Base-by-base conservation (phyloP, 2,888 invertebrate species). In the Melipona bicolor region DNA sequence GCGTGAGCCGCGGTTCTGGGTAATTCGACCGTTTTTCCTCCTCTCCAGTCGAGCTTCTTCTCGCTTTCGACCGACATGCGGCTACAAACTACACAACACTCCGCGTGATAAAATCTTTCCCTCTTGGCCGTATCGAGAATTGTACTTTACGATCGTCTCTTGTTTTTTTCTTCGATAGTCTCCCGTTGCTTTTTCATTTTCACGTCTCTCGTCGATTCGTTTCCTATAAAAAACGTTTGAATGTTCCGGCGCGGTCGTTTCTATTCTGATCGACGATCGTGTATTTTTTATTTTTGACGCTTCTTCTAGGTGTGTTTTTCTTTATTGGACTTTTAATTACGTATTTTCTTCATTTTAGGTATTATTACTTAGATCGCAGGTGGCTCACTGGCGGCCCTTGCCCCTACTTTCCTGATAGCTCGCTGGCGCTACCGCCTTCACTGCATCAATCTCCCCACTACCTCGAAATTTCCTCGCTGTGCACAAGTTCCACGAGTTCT, bases 11-110 rank as follows among this genome's bases (percentile, higher is more conserved):
- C 73, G 65, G 21, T 50, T 73, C 71, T 32, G 61, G 67, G 67
- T 72, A 83, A 83, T 83, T 81, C 82, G 54, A 77, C 83, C 77
- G 68, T 77, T 82, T 83, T 77, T 27, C 64, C 54, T 65, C 49
- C 50, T 17, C 50, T 54, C 32, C 27, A 43, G 43, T 19, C 3
- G 21, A 27, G 61, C 56, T 56, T 21, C 36, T 68, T 24, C 50
- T 62, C 36, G 62, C 43, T 73, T 50, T 69, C 77, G 68, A 59
- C 64, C 61, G 21, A 49, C 70, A 65, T 49, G 19, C 62, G 62
- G 21, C 32, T 50, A 13, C 59, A 36, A 43, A 54, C 68, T 43
- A 43, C 43, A 43, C 43, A 73, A 43, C 43, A 73, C 76, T 83
- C 67, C 61, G 36, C 36, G n/a, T 81, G 81, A 81, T 73, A 72